Percentiles rank a stretch among this genome's conserved stretches.
These are phyloP conservation scores for Ruditapes philippinarum DNA, from an alignment of 1,140 invertebrate genomes.

Conservation along the genomic window DNA sequence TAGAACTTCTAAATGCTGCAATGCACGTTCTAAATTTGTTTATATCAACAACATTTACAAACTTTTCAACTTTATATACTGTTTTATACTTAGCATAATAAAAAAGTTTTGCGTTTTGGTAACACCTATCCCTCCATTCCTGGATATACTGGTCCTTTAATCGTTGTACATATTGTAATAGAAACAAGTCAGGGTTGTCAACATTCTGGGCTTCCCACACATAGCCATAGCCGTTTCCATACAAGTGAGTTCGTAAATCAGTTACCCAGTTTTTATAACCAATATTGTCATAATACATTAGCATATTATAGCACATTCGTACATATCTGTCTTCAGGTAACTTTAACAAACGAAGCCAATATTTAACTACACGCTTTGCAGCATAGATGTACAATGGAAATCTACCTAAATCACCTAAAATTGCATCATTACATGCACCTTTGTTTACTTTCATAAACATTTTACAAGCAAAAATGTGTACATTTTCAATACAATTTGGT, in stretches of 20 bases:
- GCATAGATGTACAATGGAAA: conserved; percentile 36
- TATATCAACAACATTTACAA: too few relatives aligned
- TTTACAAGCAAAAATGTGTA: conserved; percentile 40
- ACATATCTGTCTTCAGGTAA: background rate
- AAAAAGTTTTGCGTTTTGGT: background rate
- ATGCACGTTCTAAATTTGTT: too few relatives aligned
- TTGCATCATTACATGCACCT: conserved; percentile 19
- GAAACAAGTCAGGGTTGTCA: background rate
- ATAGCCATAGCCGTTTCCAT: background rate
- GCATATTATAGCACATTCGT: conserved; percentile 35
- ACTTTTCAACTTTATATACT: too few relatives aligned
- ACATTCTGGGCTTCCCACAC: conserved; percentile 23
- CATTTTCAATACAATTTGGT: background rate
- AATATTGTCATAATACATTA: background rate
- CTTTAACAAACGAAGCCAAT: background rate
- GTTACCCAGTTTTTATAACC: conserved; percentile 35
- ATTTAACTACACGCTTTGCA: conserved; percentile 9
- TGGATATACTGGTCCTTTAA: background rate
- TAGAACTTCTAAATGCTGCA: too few relatives aligned
- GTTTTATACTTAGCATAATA: too few relatives aligned
- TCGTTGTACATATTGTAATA: background rate
- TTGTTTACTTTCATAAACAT: background rate
- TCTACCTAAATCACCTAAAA: conserved; percentile 18
- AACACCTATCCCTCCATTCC: background rate
- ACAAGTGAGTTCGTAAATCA: background rate